phyloP scores from a whole-genome alignment of 2,797 vertebrate species.

The Helarctos malayanus region DNA sequence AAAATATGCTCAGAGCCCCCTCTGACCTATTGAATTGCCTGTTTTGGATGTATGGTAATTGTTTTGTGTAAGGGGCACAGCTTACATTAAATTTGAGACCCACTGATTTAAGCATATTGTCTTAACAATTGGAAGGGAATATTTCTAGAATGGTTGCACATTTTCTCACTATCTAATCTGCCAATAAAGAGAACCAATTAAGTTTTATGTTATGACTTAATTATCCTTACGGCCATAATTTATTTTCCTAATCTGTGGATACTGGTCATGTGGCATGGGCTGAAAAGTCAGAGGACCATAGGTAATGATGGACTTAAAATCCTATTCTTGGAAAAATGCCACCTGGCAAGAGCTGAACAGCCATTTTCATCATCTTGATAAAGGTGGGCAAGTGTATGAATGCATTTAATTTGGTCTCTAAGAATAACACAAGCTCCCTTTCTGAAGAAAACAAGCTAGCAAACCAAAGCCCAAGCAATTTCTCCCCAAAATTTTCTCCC shows the following conservation, averaged over 20 bases:
- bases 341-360: not conserved
- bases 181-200: not conserved
- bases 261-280: not conserved
- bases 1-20: not conserved
- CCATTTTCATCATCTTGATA: constrained; percentile 1
- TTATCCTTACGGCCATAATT: not conserved
- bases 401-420: not conserved
- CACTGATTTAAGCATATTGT: not conserved
- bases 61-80: not conserved
- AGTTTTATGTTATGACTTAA: not conserved
- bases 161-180: not conserved
- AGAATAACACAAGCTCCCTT: not conserved
- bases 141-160: not conserved
- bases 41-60: not conserved
- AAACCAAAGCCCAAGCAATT: not conserved
- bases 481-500: not conserved
- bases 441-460: not conserved
- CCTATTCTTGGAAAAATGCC: constrained; percentile 3
- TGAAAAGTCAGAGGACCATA: not conserved
- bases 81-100: not conserved
- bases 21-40: not conserved
- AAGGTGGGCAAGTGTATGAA: not conserved
- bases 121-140: not conserved
- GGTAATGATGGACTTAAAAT: not conserved
- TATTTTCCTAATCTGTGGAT: not conserved